Evolutionary conservation across 2,797 vertebrate genomes (phyloP).

Genomic region (Peromyscus nudipes): DNA sequence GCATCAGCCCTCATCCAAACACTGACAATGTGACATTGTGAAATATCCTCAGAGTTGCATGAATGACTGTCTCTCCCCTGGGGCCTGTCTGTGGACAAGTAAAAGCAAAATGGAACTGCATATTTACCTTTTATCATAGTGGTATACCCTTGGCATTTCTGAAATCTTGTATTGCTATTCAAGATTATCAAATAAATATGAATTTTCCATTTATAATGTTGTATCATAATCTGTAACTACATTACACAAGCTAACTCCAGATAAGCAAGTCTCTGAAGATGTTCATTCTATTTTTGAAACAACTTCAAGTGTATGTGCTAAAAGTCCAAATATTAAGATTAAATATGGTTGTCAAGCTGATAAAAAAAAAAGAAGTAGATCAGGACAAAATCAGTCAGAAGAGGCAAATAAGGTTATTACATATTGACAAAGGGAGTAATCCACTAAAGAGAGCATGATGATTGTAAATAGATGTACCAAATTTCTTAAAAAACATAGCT

Average conservation of each 20-base stretch:
- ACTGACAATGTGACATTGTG: not conserved
- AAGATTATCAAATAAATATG: slow-evolving; percentile 32
- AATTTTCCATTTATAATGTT: not conserved
- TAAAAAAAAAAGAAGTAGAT: not conserved
- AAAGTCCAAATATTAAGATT: not conserved
- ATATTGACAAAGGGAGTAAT: not conserved
- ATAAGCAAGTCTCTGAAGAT: not conserved
- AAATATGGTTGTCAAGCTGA: not conserved
- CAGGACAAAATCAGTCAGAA: not conserved
- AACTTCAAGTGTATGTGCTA: not conserved
- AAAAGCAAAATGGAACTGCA: not conserved
- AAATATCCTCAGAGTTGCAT: not conserved
- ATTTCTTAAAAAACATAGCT: not conserved
- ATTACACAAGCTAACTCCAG: not conserved
- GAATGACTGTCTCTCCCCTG: not conserved
- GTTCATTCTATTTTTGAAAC: not conserved
- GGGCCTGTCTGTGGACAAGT: not conserved
- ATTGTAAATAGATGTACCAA: not conserved
- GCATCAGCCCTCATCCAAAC: not conserved
- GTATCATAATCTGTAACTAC: not conserved
- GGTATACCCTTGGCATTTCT: not conserved
- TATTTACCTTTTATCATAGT: slow-evolving; percentile 37
- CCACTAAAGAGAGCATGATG: not conserved
- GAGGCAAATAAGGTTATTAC: not conserved
- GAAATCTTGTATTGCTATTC: not conserved